A percentile compares a stretch with the other conserved stretches of the same genome.
These are phyloP conservation scores for Erebia aethiops DNA, from an alignment of 2,888 invertebrate species.

Conservation along the genomic window DNA sequence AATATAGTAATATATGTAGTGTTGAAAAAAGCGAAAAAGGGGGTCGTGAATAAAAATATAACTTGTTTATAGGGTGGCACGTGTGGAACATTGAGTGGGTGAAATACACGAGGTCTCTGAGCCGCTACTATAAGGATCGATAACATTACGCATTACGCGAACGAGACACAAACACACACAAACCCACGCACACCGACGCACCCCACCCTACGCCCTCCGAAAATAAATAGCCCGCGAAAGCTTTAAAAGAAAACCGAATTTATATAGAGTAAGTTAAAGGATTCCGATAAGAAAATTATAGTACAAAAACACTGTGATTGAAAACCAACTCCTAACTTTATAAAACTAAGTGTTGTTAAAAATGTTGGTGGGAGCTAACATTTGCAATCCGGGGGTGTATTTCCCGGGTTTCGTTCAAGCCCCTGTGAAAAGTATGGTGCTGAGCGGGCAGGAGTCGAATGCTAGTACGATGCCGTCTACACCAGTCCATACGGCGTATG, in stretches of 20 bases:
- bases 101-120: conserved; percentile 57
- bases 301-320: conserved; percentile 64
- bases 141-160: conserved; percentile 82
- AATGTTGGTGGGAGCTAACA: conserved; percentile 73
- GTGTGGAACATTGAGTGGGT: conserved; percentile 60
- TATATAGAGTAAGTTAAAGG: conserved; percentile 67
- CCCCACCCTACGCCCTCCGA: conserved; percentile 59
- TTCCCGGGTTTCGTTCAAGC: conserved; percentile 64
- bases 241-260: conserved; percentile 81
- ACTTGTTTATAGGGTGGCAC: conserved; percentile 48
- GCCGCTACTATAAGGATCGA: conserved; percentile 80
- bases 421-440: conserved; percentile 45
- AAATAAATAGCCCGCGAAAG: conserved; percentile 68
- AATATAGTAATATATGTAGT: conserved; percentile 31
- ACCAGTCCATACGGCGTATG: conserved; percentile 63
- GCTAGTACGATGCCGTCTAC: conserved; percentile 72
- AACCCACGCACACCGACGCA: conserved; percentile 58
- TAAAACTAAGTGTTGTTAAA: conserved; percentile 53
- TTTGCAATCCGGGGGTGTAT: conserved; percentile 65
- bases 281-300: conserved; percentile 47
- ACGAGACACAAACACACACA: conserved; percentile 54
- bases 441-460: conserved; percentile 53
- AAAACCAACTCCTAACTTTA: conserved; percentile 44
- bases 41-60: conserved; percentile 38
- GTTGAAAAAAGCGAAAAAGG: conserved; percentile 19